A percentile compares a stretch with the other conserved stretches of the same genome.
These are phyloP conservation scores for Aulostomus chinensis DNA, from an alignment of 2,797 vertebrate genomes.

Conservation along the genomic window DNA sequence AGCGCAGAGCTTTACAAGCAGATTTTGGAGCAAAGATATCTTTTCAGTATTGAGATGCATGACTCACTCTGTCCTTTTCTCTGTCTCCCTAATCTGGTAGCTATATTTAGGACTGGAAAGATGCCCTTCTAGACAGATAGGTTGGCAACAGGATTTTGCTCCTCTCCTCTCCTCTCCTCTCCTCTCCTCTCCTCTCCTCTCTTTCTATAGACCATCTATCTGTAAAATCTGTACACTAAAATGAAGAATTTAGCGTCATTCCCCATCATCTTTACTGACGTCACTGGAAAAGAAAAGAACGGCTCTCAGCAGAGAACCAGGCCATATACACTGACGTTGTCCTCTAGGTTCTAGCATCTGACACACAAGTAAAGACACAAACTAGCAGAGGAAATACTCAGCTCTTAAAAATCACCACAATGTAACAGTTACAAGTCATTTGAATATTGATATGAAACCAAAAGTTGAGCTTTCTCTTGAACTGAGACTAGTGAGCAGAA, in stretches of 20 bases:
- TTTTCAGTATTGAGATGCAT: slow-evolving; percentile 49
- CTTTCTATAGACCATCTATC: slow-evolving; percentile 2
- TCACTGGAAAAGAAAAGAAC: not conserved
- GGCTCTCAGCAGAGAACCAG: not conserved
- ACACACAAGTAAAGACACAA: not conserved
- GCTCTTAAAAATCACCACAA: too few species aligned
- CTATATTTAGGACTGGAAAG: slow-evolving; percentile 82
- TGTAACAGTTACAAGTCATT: too few species aligned
- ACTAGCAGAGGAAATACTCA: too few species aligned
- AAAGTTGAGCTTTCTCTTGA: too few species aligned
- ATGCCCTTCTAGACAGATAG: slow-evolving; percentile 75
- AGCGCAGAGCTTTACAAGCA: slow-evolving; percentile 11
- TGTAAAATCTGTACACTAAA: slow-evolving; percentile 5
- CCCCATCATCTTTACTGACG: slow-evolving; percentile 6
- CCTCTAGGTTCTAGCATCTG: not conserved
- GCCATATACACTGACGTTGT: not conserved
- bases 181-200: slow-evolving; percentile 6
- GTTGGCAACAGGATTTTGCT: slow-evolving; percentile 65
- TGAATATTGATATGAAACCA: too few species aligned
- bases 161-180: slow-evolving; percentile 32
- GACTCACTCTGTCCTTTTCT: slow-evolving; percentile 61
- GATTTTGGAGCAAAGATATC: slow-evolving; percentile 33
- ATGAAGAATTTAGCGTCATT: slow-evolving; percentile 2
- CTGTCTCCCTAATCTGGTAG: slow-evolving; percentile 74
- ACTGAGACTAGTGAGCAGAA: too few species aligned